Conservation (phyloP, 2,888 invertebrate genomes). For the Synanthedon andrenaeformis region DNA sequence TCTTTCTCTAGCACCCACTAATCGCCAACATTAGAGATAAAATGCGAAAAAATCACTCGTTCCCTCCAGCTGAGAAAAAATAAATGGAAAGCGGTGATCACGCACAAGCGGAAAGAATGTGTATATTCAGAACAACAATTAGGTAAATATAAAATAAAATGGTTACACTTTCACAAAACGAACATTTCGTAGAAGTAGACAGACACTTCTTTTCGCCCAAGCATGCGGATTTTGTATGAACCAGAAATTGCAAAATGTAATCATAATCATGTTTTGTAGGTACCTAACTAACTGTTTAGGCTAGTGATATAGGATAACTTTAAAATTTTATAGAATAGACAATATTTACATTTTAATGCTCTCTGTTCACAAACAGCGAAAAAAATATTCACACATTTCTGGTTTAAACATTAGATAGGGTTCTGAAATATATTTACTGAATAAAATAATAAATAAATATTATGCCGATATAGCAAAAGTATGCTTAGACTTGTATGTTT, state of each 20-base stretch:
- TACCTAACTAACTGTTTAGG: too few relatives aligned
- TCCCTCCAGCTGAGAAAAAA: slow-evolving; percentile 7
- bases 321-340: too few relatives aligned
- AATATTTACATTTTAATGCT: too few relatives aligned
- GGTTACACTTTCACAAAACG: slow-evolving; percentile 47
- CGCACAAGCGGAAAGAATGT: slow-evolving; percentile 70
- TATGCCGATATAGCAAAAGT: slow-evolving; percentile 1
- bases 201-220: slow-evolving; percentile 65
- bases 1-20: slow-evolving; percentile 18
- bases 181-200: slow-evolving; percentile 28
- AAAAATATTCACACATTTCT: slow-evolving; percentile 12
- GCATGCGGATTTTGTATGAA: slow-evolving; percentile 59
- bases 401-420: slow-evolving; percentile 44
- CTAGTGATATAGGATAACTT: too few relatives aligned
- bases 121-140: slow-evolving; percentile 48
- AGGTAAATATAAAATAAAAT: slow-evolving; percentile 31
- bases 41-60: neutral
- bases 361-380: neutral
- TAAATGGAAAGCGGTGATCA: slow-evolving; percentile 55
- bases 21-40: too few relatives aligned
- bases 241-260: slow-evolving; percentile 20
- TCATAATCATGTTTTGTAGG: neutral
- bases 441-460: slow-evolving; percentile 2
- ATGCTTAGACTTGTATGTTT: too few relatives aligned
- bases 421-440: slow-evolving; percentile 36